Conservation (phyloP, 2,797 vertebrate species). For the Gobionotothen gibberifrons region DNA sequence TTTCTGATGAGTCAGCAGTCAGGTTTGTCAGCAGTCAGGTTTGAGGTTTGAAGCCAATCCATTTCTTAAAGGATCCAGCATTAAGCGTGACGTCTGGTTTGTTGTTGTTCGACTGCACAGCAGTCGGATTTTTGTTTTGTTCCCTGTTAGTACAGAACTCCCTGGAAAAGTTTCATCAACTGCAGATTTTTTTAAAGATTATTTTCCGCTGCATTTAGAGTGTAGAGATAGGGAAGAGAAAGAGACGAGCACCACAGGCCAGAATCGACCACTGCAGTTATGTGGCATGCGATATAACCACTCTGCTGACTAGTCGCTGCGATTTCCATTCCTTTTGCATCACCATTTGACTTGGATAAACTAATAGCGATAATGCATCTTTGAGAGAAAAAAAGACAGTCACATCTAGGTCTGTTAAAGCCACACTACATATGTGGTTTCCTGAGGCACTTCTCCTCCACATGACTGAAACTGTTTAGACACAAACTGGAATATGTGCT, state of each 20-base stretch:
- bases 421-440: conserved; percentile 6
- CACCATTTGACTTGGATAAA: too few species aligned
- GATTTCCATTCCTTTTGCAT: too few species aligned
- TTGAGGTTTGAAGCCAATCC: conserved; percentile 34
- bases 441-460: conserved; percentile 5
- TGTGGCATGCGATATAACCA: too few species aligned
- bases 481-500: conserved; percentile 27
- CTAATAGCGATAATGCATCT: too few species aligned
- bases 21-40: conserved; percentile 30
- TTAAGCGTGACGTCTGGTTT: conserved; percentile 21
- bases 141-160: conserved; percentile 16
- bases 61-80: conserved; percentile 14
- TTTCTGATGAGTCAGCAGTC: conserved; percentile 31
- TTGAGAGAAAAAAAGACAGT: background rate
- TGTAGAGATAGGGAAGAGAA: too few species aligned
- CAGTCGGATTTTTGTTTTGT: background rate
- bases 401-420: background rate
- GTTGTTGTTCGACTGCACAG: conserved; percentile 20
- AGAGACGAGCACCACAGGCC: too few species aligned
- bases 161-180: background rate
- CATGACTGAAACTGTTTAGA: conserved; percentile 28
- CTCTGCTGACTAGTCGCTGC: too few species aligned
- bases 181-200: too few species aligned
- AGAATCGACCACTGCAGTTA: too few species aligned
- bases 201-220: too few species aligned